Percentiles rank a stretch among this genome's conserved stretches.
phyloP scores from a whole-genome alignment of 1,140 invertebrate genomes.

The Asobara japonica region DNA sequence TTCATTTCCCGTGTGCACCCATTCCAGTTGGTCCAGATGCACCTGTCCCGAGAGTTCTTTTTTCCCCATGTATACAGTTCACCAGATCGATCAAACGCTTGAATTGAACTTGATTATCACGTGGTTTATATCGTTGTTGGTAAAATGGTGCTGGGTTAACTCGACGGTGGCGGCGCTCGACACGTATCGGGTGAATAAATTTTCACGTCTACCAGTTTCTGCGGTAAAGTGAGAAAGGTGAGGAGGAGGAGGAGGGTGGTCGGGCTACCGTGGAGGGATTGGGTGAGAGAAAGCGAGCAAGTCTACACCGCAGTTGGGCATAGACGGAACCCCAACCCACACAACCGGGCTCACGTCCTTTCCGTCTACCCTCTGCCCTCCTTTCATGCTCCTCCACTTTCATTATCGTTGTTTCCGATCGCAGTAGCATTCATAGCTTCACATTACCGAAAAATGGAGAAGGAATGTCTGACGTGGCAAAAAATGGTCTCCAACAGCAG shows the following conservation, averaged over 20 bases:
- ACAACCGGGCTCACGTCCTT: constrained; percentile 2
- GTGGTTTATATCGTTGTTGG: not conserved
- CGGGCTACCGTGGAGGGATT: not conserved
- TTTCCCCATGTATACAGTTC: not conserved
- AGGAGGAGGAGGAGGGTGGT: not conserved
- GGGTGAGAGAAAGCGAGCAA: constrained; percentile 18
- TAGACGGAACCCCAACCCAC: constrained; percentile 4
- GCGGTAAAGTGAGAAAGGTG: not conserved
- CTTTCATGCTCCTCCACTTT: constrained; percentile 12
- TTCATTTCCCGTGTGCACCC: too few relatives aligned
- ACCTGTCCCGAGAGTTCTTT: too few relatives aligned
- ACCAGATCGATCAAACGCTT: not conserved
- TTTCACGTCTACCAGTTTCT: constrained; percentile 6
- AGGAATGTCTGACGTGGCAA: not conserved
- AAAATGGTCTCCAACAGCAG: too few relatives aligned
- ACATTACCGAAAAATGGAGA: not conserved
- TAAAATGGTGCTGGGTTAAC: not conserved
- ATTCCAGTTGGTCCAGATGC: too few relatives aligned
- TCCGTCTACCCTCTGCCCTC: constrained; percentile 5
- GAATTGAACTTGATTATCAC: constrained; percentile 6
- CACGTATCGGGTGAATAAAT: constrained; percentile 12
- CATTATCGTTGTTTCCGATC: constrained; percentile 25
- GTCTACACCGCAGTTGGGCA: constrained; percentile 1
- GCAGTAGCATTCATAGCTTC: not conserved
- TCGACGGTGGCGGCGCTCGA: not conserved